phyloP scores from a whole-genome alignment of 2,888 invertebrate species.

The Geophilus truncorum region DNA sequence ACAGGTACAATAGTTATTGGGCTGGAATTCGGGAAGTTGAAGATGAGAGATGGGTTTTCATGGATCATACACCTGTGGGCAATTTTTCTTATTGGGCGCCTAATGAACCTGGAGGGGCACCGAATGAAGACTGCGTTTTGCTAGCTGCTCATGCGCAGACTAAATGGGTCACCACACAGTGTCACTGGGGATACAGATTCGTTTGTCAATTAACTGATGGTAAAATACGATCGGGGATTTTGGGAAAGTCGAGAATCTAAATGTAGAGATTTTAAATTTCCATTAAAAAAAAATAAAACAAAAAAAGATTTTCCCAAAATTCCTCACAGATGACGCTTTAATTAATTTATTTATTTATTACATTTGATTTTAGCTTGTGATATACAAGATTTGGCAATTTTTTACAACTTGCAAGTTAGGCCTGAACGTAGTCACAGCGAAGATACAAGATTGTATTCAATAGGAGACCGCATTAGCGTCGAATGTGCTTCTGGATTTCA shows the following conservation, averaged over 20 bases:
- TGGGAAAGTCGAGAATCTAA: too few species aligned
- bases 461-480: neutral
- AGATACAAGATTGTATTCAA: neutral
- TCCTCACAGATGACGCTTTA: too few species aligned
- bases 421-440: neutral
- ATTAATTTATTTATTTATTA: neutral
- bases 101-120: neutral
- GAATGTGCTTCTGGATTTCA: neutral
- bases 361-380: neutral
- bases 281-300: neutral
- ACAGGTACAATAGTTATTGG: slow-evolving; percentile 28
- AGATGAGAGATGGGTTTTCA: neutral
- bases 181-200: slow-evolving; percentile 33
- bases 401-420: neutral
- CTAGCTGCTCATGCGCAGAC: neutral
- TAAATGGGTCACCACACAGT: slow-evolving; percentile 20
- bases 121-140: neutral
- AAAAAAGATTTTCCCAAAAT: too few species aligned
- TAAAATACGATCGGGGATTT: too few species aligned
- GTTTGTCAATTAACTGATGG: slow-evolving; percentile 25
- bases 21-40: slow-evolving; percentile 21
- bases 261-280: too few species aligned
- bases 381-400: neutral
- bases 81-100: slow-evolving; percentile 29
- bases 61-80: neutral